phyloP scores from a whole-genome alignment of 2,888 invertebrate species.

The Temnothorax unifasciatus region DNA sequence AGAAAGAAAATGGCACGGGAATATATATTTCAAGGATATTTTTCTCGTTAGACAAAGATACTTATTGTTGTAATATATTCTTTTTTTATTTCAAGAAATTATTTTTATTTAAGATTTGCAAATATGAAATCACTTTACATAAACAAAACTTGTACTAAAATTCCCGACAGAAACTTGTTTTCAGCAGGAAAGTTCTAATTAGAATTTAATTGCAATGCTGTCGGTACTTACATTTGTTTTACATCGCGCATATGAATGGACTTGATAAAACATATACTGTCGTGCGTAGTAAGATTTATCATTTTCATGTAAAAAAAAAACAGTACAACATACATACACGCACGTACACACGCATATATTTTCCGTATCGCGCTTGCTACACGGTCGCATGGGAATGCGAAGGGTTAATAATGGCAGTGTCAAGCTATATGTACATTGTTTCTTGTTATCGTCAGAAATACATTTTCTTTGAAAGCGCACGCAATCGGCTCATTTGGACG shows the following conservation, averaged over 20 bases:
- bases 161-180: not conserved
- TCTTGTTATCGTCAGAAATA: slow-evolving; percentile 53
- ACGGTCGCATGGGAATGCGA: slow-evolving; percentile 36
- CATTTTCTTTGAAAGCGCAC: slow-evolving; percentile 49
- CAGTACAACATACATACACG: not conserved
- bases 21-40: not conserved
- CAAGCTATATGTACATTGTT: slow-evolving; percentile 36
- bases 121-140: not conserved
- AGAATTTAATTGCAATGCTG: slow-evolving; percentile 39
- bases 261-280: slow-evolving; percentile 45
- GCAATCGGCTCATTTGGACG: slow-evolving; percentile 47
- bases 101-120: slow-evolving; percentile 28
- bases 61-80: slow-evolving; percentile 5
- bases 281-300: slow-evolving; percentile 53
- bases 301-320: slow-evolving; percentile 38
- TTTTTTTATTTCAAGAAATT: not conserved
- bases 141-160: slow-evolving; percentile 18
- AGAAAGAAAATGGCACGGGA: not conserved
- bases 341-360: not conserved
- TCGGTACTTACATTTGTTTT: slow-evolving; percentile 37
- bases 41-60: not conserved
- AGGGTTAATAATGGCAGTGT: slow-evolving; percentile 40
- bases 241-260: slow-evolving; percentile 32
- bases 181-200: slow-evolving; percentile 32
- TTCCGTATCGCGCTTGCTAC: not conserved